These are phyloP conservation scores for Cuniculus paca DNA, from an alignment of 2,797 vertebrate genomes.

Conservation along the genomic window DNA sequence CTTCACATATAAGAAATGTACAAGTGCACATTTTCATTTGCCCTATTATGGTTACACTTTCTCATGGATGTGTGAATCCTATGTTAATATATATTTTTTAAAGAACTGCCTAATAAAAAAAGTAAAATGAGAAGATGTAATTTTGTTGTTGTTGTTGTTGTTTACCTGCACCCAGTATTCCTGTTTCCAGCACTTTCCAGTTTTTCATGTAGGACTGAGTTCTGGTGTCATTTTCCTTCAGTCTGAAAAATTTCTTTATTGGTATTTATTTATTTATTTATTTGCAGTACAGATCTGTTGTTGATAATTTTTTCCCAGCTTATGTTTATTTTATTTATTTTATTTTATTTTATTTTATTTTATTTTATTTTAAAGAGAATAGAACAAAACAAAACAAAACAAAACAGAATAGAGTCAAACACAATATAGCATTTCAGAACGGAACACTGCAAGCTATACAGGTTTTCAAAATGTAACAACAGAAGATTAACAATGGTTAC, in stretches of 20 bases:
- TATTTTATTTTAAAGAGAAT: no score
- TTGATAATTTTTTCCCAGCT: not conserved
- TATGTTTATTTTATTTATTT: not conserved
- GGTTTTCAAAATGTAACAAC: no score
- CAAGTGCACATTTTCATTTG: not conserved
- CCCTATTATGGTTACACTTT: not conserved
- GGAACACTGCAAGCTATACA: no score
- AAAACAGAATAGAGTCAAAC: no score
- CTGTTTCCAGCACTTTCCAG: not conserved
- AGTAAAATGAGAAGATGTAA: not conserved
- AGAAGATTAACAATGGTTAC: no score
- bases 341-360: no score
- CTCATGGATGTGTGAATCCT: not conserved
- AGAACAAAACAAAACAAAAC: no score
- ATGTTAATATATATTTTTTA: not conserved
- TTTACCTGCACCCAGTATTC: not conserved
- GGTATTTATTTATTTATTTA: no score
- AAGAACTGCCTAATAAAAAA: not conserved
- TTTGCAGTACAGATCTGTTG: not conserved
- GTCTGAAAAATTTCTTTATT: conserved; percentile 1
- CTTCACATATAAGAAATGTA: not conserved
- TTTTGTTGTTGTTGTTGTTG: not conserved
- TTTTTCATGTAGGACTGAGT: not conserved
- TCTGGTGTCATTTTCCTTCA: not conserved
- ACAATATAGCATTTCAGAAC: no score